phyloP scores from a whole-genome alignment of 2,888 invertebrate genomes.

The Drosophila hamatofila region DNA sequence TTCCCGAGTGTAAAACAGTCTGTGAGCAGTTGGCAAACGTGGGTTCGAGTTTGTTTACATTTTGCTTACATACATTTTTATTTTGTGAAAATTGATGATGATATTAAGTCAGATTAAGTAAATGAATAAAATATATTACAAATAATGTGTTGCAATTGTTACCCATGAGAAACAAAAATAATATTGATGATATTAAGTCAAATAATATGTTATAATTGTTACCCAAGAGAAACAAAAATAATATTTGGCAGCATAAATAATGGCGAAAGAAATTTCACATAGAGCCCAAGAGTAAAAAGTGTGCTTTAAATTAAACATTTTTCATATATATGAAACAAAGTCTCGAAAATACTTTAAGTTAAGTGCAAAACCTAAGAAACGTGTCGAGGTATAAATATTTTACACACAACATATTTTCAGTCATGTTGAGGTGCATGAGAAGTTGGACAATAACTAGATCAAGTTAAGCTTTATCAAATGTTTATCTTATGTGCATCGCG shows the following conservation, averaged over 20 bases:
- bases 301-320: not conserved
- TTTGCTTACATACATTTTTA: not conserved
- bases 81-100: not conserved
- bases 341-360: not conserved
- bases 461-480: not conserved
- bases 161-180: not conserved
- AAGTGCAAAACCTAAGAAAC: not conserved
- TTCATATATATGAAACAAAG: not conserved
- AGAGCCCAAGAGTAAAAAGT: not conserved
- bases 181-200: not conserved
- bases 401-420: not conserved
- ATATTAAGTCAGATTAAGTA: not conserved
- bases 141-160: not conserved
- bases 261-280: not conserved
- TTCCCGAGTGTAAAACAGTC: slow-evolving; percentile 8
- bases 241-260: not conserved
- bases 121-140: not conserved
- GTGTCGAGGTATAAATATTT: not conserved
- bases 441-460: not conserved
- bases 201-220: not conserved
- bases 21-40: slow-evolving; percentile 20
- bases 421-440: not conserved
- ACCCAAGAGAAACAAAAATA: not conserved
- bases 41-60: slow-evolving; percentile 33
- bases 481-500: not conserved